phyloP scores from a whole-genome alignment of 30 jellyfish, hydroid and myxozoan genomes.

The Cassiopea xamachana region DNA sequence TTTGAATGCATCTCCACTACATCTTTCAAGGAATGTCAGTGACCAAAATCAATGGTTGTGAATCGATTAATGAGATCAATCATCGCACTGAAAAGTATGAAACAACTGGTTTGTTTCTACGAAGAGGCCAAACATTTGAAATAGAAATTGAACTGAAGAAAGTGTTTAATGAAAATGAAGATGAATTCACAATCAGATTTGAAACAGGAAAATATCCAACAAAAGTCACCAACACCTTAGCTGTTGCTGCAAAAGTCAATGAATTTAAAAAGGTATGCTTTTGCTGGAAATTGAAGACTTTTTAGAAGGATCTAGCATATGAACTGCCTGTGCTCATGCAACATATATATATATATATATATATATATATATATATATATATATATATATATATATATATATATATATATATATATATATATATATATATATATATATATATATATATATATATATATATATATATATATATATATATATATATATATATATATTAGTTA shows the following conservation, averaged over 20 bases:
- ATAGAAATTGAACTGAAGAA: slow-evolving; percentile 40
- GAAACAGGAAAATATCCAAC: slow-evolving; percentile 75
- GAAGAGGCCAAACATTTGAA: slow-evolving; percentile 78
- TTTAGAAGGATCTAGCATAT: no score
- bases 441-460: no score
- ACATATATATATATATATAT: no score
- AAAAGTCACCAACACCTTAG: slow-evolving; percentile 62
- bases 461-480: no score
- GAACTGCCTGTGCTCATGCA: no score
- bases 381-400: no score
- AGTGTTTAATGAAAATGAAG: slow-evolving; percentile 41
- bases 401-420: no score
- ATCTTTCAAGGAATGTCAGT: slow-evolving; percentile 46
- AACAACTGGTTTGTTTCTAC: slow-evolving; percentile 55
- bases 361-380: no score
- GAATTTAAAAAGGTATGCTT: slow-evolving; percentile 53
- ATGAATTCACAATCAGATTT: slow-evolving; percentile 33
- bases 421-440: no score
- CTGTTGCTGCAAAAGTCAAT: slow-evolving; percentile 26
- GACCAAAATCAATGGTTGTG: slow-evolving; percentile 34
- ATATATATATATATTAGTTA: no score
- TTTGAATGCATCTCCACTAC: no score
- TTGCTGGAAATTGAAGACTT: no score
- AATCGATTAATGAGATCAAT: slow-evolving; percentile 30
- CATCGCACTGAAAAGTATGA: slow-evolving; percentile 76